Evolutionary conservation across 2,797 vertebrate species (phyloP), one percentile per base, ranked within the genome.

Genomic region (Psittacula derbiana): DNA sequence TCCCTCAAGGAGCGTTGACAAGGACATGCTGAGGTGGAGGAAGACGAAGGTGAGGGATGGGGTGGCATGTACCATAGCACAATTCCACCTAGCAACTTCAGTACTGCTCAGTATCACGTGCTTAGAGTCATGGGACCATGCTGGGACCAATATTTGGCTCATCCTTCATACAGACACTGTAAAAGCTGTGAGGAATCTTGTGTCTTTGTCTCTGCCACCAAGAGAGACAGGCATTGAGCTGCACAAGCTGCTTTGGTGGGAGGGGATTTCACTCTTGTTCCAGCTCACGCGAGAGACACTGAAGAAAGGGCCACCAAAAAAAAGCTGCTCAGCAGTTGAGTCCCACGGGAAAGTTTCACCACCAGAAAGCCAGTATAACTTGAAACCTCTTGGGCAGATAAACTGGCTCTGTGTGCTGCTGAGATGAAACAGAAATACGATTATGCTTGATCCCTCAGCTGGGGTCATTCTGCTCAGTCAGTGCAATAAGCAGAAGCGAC

Each of bases 391-490:
- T 33, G 8, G 65, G 49, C 53, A 86, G 87, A 67, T 92, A 74
- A 91, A 76, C 71, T 31, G 52, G 31, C 43, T 74, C 71, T 40
- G 6, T 71, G 57, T 72, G 92, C 65, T 79, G 49, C 47, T 93
- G 55, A 93, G 84, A 94, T 80, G 86, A 95, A 95, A 72, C 41
- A 88, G 76, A 87, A 90, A 64, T 73, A 85, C 52, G 65, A 88
- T 90, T 83, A 81, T n/a, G 50, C 50, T 71, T 53, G 71, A 87
- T 65, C 78, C 12, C 61, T 74, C 28, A 23, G 65, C 72, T 85
- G 75, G 80, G 58, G 67, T 87, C 83, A 78, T 38, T 24, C 50
- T 61, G 40, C 40, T 78, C 49, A 23, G 72, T 21, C 50, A 8
- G 25, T 25, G n/a, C 49, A 80, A 80, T 6, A 69, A 52, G 62